phyloP scores from a whole-genome alignment of 2,113 vertebrate species.

The Pampusana beccarii region DNA sequence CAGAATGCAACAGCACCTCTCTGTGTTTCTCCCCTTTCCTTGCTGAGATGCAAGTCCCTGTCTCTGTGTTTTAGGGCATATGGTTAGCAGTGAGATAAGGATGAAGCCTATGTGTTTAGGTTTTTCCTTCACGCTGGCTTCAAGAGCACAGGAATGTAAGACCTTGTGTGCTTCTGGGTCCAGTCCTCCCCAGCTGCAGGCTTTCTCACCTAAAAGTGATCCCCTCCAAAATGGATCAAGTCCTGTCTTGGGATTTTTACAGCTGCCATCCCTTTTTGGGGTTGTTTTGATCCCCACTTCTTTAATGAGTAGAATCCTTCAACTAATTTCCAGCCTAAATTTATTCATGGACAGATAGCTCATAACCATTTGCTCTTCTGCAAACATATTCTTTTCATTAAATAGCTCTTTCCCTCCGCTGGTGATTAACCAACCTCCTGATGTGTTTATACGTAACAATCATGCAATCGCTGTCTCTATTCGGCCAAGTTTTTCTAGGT shows the following conservation, averaged over 20 bases:
- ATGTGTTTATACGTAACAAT: neutral
- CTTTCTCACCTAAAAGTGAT: neutral
- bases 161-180: neutral
- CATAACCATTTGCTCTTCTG: constrained; percentile 13
- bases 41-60: neutral
- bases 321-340: constrained; percentile 7
- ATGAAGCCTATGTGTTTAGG: neutral
- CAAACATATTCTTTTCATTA: neutral
- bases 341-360: neutral
- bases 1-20: neutral
- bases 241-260: neutral
- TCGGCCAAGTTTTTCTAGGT: neutral
- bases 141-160: neutral
- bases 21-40: neutral
- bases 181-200: neutral
- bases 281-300: neutral
- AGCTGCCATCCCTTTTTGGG: neutral
- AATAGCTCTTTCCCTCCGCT: neutral
- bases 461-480: neutral
- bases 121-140: neutral
- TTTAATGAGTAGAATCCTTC: neutral
- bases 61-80: neutral
- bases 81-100: neutral
- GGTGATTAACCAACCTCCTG: neutral
- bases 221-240: neutral